Conservation (phyloP, 92 coral and sea anemone genomes). For the Zoanthus gigantus region DNA sequence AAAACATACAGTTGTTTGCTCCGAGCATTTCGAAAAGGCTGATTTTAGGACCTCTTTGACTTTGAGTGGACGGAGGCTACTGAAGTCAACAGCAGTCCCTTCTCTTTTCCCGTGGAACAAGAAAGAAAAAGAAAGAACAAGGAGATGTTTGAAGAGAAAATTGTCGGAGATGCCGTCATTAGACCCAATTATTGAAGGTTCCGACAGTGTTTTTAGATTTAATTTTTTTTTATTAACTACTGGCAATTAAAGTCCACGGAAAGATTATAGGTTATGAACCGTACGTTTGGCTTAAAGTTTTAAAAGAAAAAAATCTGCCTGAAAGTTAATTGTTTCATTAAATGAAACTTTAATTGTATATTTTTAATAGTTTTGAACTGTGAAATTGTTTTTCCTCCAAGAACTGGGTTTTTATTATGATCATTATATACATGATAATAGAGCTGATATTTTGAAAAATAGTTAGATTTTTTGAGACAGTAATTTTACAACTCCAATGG, state of each 20-base stretch:
- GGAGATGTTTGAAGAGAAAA: not conserved
- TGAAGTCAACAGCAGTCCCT: not conserved
- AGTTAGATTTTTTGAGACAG: too few species aligned
- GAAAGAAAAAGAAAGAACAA: not conserved
- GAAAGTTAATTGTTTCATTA: not conserved
- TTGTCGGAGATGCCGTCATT: not conserved
- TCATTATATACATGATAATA: not conserved
- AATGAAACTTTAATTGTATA: not conserved
- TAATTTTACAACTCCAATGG: too few species aligned
- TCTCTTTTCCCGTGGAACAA: not conserved
- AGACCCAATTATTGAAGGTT: not conserved
- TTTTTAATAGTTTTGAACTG: too few species aligned
- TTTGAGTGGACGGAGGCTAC: not conserved
- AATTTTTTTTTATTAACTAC: not conserved
- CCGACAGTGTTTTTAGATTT: not conserved
- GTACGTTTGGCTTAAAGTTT: not conserved
- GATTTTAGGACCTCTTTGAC: not conserved
- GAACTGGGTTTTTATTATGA: not conserved
- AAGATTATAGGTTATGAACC: not conserved
- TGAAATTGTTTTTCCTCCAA: not conserved
- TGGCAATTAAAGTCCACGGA: not conserved
- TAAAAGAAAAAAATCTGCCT: not conserved
- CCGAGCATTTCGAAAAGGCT: not conserved
- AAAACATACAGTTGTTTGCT: not conserved
- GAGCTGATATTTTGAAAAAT: not conserved